These are phyloP conservation scores for Rosalia funebris DNA, from an alignment of 2,888 invertebrate genomes.

Conservation along the genomic window DNA sequence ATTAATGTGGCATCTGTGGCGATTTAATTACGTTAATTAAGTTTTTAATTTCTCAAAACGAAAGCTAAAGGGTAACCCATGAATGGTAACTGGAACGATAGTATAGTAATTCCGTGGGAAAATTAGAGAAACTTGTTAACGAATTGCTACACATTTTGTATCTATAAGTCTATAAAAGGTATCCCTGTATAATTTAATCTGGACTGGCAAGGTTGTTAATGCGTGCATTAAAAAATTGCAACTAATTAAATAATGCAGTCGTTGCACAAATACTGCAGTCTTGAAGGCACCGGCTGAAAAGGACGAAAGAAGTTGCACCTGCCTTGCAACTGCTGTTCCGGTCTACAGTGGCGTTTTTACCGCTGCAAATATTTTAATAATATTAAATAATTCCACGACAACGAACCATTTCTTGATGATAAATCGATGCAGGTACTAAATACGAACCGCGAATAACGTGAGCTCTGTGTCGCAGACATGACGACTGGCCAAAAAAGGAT, in stretches of 20 bases:
- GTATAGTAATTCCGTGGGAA: slow-evolving; percentile 54
- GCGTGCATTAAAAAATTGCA: slow-evolving; percentile 58
- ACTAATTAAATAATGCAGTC: slow-evolving; percentile 62
- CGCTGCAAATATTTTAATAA: slow-evolving; percentile 61
- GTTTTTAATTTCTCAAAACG: slow-evolving; percentile 38
- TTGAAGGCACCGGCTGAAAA: slow-evolving; percentile 55
- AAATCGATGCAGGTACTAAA: slow-evolving; percentile 53
- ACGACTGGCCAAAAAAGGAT: slow-evolving; percentile 59
- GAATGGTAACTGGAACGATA: slow-evolving; percentile 45
- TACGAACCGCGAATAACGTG: slow-evolving; percentile 51
- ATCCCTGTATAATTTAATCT: slow-evolving; percentile 56
- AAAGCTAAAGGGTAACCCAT: slow-evolving; percentile 37
- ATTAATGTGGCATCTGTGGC: slow-evolving; percentile 38
- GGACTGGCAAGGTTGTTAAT: slow-evolving; percentile 61
- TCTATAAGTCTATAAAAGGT: slow-evolving; percentile 57
- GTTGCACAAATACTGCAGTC: slow-evolving; percentile 58
- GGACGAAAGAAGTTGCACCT: slow-evolving; percentile 58
- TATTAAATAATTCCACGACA: slow-evolving; percentile 62
- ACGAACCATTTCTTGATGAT: slow-evolving; percentile 60
- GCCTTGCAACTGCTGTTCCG: slow-evolving; percentile 59
- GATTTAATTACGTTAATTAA: slow-evolving; percentile 46
- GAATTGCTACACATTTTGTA: slow-evolving; percentile 52
- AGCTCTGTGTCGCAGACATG: slow-evolving; percentile 27
- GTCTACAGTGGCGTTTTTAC: slow-evolving; percentile 50
- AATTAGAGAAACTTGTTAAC: slow-evolving; percentile 54